Evolutionary conservation across 1,140 invertebrate species (phyloP), one percentile per base, ranked within the genome.

Genomic region (Drosophila takahashii): DNA sequence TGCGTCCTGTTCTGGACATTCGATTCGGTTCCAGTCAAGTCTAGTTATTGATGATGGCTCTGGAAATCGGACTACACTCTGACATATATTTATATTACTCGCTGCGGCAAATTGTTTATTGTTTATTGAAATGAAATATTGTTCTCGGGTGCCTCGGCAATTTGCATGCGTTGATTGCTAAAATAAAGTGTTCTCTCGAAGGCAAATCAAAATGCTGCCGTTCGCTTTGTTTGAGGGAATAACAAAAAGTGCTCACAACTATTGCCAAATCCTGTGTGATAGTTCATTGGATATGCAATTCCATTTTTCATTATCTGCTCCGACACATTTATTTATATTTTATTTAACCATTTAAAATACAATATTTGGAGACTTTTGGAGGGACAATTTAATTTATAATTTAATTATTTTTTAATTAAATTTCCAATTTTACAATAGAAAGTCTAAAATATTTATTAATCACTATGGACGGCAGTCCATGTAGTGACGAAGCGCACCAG

Each of bases 41-140:
- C 37, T 6, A 22, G 47, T 73, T 57, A 72, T 81, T 77, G 72
- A 59, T 77, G 72, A 56, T 72, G 60, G 57, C 42, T 48, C 44
- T 67, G 64, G 53, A 42, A 47, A 50, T 47, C 29, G 60, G 45
- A 52, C 16, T n/a, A 54, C 18, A 45, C 41, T n/a, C 42, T 8
- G 26, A 10, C 36, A 16, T 45, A 4, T 59, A 50, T 76, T 71
- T 70, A 62, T 87, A 81, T 87, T 79, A 76, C 56, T 64, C 50
- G 57, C 69, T 81, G 74, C 74, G 69, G 52, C 48, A 75, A 86
- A 81, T 87, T 66, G 83, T 86, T 86, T 87, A 81, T 87, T 86
- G 83, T 76, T 79, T 76, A 81, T 87, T 48, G 69, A 78, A 72
- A 81, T 86, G 65, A 86, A 81, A 87, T 81, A 86, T 78, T 65